These are phyloP conservation scores for Bemisia tabaci DNA, from an alignment of 1,140 invertebrate genomes.

Conservation along the genomic window DNA sequence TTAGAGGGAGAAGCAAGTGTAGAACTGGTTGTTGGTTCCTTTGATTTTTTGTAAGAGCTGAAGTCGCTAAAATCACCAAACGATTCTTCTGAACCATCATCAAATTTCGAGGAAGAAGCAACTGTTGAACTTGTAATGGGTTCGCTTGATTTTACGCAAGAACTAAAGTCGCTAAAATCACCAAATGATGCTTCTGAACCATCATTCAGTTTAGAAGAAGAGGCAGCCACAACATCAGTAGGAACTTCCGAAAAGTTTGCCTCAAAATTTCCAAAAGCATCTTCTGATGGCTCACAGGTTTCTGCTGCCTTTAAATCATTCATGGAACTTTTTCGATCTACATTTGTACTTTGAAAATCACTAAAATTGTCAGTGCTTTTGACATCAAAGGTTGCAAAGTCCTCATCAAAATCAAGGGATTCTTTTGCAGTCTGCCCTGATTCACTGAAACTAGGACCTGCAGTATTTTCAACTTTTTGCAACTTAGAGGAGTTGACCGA, in stretches of 20 bases:
- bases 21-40: no score
- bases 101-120: neutral
- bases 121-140: no score
- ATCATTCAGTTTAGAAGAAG: neutral
- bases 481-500: neutral
- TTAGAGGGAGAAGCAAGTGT: neutral
- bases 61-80: neutral
- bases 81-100: no score
- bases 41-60: neutral
- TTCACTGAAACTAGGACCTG: neutral
- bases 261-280: neutral
- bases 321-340: neutral
- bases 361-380: neutral
- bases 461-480: neutral
- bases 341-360: neutral
- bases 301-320: neutral
- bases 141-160: neutral
- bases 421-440: neutral
- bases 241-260: neutral
- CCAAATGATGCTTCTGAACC: neutral
- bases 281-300: neutral
- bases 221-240: neutral
- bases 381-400: neutral
- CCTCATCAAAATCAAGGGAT: neutral
- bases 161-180: neutral